phyloP scores from a whole-genome alignment of 2,113 vertebrate species.

The Odobenus rosmarus region DNA sequence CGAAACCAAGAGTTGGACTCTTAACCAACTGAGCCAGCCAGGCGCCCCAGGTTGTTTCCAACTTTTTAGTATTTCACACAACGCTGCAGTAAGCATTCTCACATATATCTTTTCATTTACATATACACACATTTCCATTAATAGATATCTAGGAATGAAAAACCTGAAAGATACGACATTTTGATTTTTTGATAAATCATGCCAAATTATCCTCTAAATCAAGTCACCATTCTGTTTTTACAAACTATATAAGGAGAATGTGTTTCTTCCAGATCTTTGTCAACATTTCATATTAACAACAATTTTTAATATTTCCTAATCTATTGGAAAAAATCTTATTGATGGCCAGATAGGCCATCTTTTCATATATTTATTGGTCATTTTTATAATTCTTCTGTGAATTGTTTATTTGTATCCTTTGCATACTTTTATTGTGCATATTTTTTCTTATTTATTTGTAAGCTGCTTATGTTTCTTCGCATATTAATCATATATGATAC shows the following conservation, averaged over 20 bases:
- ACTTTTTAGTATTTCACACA: background rate
- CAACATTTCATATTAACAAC: background rate
- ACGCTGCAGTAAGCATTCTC: background rate
- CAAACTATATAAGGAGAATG: background rate
- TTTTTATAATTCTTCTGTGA: constrained; percentile 1
- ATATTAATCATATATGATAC: background rate
- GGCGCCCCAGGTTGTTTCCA: background rate
- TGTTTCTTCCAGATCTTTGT: background rate
- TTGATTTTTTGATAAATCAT: background rate
- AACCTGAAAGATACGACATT: background rate
- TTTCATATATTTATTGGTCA: background rate
- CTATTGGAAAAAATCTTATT: background rate
- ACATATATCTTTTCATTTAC: background rate
- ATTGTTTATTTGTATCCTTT: background rate
- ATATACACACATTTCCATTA: background rate
- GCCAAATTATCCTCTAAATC: background rate
- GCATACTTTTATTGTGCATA: background rate
- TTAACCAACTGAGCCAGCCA: background rate
- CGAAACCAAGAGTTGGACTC: background rate
- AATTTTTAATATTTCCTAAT: constrained; percentile 11
- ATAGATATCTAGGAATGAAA: background rate
- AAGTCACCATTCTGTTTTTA: background rate
- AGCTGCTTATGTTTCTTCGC: background rate
- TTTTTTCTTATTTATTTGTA: background rate
- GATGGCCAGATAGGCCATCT: background rate